These are phyloP conservation scores for Pollenia amentaria DNA, from an alignment of 2,888 invertebrate species.

Conservation along the genomic window DNA sequence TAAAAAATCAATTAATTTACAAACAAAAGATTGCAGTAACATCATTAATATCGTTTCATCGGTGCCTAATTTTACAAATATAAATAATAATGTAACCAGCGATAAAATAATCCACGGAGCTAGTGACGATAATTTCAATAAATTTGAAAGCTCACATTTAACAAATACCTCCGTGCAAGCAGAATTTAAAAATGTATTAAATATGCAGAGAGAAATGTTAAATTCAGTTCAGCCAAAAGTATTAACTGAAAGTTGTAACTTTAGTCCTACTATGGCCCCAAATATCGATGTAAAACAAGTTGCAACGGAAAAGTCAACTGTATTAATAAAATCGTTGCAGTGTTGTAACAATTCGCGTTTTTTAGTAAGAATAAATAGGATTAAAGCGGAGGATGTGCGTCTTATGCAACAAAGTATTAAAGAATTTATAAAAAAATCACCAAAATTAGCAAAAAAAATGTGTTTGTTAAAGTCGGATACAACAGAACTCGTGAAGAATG, in stretches of 20 bases:
- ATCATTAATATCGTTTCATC: neutral
- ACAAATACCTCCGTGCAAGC: constrained; percentile 70
- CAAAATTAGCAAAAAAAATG: constrained; percentile 86
- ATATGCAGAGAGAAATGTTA: constrained; percentile 77
- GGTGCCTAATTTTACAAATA: neutral
- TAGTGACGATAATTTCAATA: neutral
- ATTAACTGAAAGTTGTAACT: constrained; percentile 72
- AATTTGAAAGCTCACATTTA: neutral
- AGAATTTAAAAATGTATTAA: constrained; percentile 80
- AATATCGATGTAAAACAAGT: neutral
- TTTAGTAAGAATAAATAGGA: constrained; percentile 84
- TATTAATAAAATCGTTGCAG: constrained; percentile 50
- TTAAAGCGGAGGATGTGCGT: constrained; percentile 86
- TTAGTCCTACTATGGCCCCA: constrained; percentile 67
- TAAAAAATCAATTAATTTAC: neutral
- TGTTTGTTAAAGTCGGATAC: constrained; percentile 83
- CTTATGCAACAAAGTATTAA: constrained; percentile 88
- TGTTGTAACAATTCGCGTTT: constrained; percentile 80
- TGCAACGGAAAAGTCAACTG: constrained; percentile 61
- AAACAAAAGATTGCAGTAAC: neutral
- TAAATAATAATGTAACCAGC: neutral
- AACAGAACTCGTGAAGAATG: constrained; percentile 27
- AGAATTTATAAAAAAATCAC: constrained; percentile 88
- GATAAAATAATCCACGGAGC: neutral
- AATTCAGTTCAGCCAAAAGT: constrained; percentile 20